Base-by-base conservation (phyloP, 2,797 vertebrate species). In the Paratrypauchen microcephalus region DNA sequence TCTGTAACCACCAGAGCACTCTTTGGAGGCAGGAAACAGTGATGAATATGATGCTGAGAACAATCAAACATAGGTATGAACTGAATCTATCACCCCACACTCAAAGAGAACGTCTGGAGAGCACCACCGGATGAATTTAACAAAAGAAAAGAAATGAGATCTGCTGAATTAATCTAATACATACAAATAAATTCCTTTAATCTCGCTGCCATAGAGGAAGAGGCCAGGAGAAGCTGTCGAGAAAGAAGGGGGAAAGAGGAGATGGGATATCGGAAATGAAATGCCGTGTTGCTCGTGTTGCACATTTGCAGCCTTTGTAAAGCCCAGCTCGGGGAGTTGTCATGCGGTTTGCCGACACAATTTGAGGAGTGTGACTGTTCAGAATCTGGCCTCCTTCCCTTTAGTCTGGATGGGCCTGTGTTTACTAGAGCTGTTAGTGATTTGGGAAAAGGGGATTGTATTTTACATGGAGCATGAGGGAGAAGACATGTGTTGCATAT, bases 41-140 rank as follows among this genome's bases (percentile, higher is more conserved):
- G 88, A 92, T 92, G 84, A 90, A 94, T 93, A 86, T 77, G 81
- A 88, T 84, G 82, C 84, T 69, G 85, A 90, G 89, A 89, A 85
- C 87, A 86, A 92, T 92, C 87, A 85, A 89, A 89, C 85, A 82
- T 87, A 82, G 83, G 85, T 86, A 92, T 86, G 74, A 72, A 76
- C 69, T 68, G 82, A 87, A 91, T 92, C 79, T 77, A 91, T 93
- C 92, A 92, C 79, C 75, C 88, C 56, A 8, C 80, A 54, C 79
- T 87, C 87, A 88, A 87, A 89, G 84, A 80, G 84, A 85, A 79
- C 77, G 78, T 83, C 79, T 76, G 50, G 82, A 82, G 83, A 85
- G 79, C 79, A 77, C 84, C 82, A 62, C 84, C 69, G 84, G 76
- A 91, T 80, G 87, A 83, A 66, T 85, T 75, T 72, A 83, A 87